Base-by-base conservation (phyloP, 2,888 invertebrate genomes). In the Cheilosia grossa region DNA sequence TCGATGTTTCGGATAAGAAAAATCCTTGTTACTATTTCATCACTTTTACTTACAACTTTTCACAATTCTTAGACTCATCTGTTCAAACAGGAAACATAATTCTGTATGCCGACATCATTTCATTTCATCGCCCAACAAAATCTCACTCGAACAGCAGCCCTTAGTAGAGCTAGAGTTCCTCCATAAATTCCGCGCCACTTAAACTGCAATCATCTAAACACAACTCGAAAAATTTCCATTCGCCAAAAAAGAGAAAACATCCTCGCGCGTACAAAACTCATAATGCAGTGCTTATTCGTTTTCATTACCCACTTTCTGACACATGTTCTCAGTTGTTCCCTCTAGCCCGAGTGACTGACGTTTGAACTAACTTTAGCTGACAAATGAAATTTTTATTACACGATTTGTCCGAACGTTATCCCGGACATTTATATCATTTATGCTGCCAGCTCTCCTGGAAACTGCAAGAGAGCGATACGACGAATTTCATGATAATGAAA, bases 351-450 rank as follows among this genome's bases (percentile, higher is more conserved):
- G 27, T 64, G 75, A 72, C 75, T 77, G 74, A 64, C 67, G 58
- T 80, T 69, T 70, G 66, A 72, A 69, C 81, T 74, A 77, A 81
- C 81, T 81, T 77, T 73, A 44, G 67, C 72, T 81, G 85, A 85
- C 81, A 85, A 85, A 85, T 85, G 75, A 63, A 75, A 67, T 81
- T 85, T 85, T 85, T 85, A 85, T 85, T 81, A 85, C 81, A 40
- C 75, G 70, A 85, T 85, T 85, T 85, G 80, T 85, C 85, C 67
- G 40, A 77, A 72, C 67, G 70, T 77, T 81, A 81, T 80, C 75
- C 81, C 61, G 49, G 59, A 66, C 80, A 75, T 85, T 85, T 75
- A 81, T 85, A 70, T 80, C 74, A 81, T 85, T 81, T 85, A 75
- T 81, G 75, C 42, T 51, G 21, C 58, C 24, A 19, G 24, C 24